Evolutionary conservation across 2,797 vertebrate species (phyloP).

Genomic region (Pseudomugil gertrudae): DNA sequence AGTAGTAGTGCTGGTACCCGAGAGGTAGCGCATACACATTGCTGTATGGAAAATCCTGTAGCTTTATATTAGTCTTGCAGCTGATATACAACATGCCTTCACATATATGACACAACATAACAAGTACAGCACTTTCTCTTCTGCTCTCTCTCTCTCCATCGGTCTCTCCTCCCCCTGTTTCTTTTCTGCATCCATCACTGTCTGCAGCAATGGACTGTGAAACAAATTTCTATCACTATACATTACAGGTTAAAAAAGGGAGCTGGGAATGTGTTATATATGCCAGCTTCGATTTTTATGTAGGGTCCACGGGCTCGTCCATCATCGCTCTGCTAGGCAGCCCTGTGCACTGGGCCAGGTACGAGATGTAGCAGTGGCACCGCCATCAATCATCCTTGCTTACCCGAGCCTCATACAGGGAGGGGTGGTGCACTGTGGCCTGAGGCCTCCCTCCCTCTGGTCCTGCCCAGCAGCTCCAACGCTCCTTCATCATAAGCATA

Average conservation of each 20-base stretch:
- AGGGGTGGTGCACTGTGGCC: slow-evolving; percentile 61
- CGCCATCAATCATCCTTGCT: slow-evolving; percentile 71
- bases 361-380: slow-evolving; percentile 74
- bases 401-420: slow-evolving; percentile 48
- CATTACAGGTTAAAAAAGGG: slow-evolving; percentile 77
- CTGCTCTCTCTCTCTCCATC: slow-evolving; percentile 5
- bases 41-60: too few relatives aligned
- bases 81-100: too few relatives aligned
- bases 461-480: slow-evolving; percentile 9
- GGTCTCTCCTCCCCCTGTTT: slow-evolving; percentile 35
- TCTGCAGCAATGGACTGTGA: slow-evolving; percentile 69
- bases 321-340: slow-evolving; percentile 68
- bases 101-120: neutral
- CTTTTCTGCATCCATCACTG: slow-evolving; percentile 74
- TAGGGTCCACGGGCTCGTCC: slow-evolving; percentile 72
- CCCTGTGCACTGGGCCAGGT: slow-evolving; percentile 63
- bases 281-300: slow-evolving; percentile 75
- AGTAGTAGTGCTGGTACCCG: too few relatives aligned
- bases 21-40: too few relatives aligned
- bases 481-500: slow-evolving; percentile 42
- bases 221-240: slow-evolving; percentile 77
- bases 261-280: slow-evolving; percentile 72
- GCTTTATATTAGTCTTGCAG: too few relatives aligned
- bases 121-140: neutral
- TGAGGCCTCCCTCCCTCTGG: slow-evolving; percentile 35